Evolutionary conservation across 1,140 invertebrate species (phyloP), one percentile per base, ranked within the genome.

Genomic region (Cherax quadricarinatus): DNA sequence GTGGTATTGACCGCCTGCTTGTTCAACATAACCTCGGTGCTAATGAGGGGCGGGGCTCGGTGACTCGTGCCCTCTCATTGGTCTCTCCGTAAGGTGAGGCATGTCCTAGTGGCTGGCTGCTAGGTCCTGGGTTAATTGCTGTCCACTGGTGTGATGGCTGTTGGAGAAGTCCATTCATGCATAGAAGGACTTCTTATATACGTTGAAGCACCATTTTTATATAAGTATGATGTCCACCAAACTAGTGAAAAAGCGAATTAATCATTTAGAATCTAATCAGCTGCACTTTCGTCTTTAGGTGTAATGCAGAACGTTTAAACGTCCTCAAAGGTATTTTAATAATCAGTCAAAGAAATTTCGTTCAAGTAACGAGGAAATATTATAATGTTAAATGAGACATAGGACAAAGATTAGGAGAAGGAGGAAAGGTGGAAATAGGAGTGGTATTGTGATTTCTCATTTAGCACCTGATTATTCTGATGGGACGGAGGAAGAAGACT

Each of bases 11-110:
- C 83, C 70, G 53, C 83, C 70, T 21, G 30, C 83, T 70, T 62
- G 70, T 75, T 75, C n/a, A 30, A 75, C 70, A 75, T 75, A 24
- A 30, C 70, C n/a, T n/a, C 70, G 24, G 70, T 75, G 83, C 83
- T 85, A 85, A 85, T 85, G 83, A 85, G 83, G 60, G 83, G 83
- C 83, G 83, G 83, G 70, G 83, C 83, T 41, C 48, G 18, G 16
- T 18, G 83, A 85, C 62, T 57, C 24, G 48, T 48, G 60, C 83
- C 3, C 30, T 66, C 83, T 57, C 30, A 85, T 85, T 85, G 83
- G 83, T 48, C 24, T 30, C 83, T 70, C 60, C 21, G 60, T 12
- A 9, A 62, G 83, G 83, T 66, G n/a, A 85, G 62, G 83, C 49
- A 62, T 49, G 62, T 53, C 62, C 60, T 85, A 14, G 62, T 70